Evolutionary conservation across 2,113 vertebrate genomes (phyloP).

Genomic region (Cephalopholis sonnerati): DNA sequence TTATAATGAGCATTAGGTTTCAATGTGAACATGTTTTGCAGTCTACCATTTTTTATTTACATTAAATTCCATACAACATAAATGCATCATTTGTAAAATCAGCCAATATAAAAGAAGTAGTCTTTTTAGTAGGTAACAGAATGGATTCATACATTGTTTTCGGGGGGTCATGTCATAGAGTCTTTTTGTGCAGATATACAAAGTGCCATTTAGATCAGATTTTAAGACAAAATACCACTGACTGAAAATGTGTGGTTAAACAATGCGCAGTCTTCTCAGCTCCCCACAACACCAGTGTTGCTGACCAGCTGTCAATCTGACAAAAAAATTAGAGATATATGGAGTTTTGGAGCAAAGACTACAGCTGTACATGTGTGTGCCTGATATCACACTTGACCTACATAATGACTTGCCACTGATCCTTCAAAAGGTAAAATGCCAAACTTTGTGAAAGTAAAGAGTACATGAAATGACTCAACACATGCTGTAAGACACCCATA

Average conservation of each 20-base stretch:
- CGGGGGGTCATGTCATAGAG: background rate
- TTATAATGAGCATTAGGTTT: background rate
- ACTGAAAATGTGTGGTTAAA: constrained; percentile 7
- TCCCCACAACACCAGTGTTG: background rate
- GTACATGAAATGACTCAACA: background rate
- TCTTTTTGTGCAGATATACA: constrained; percentile 14
- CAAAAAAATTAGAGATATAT: background rate
- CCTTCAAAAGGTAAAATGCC: background rate
- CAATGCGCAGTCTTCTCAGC: background rate
- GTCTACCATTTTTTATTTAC: constrained; percentile 29
- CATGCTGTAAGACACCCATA: background rate
- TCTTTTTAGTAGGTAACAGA: constrained; percentile 8
- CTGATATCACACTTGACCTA: constrained; percentile 3
- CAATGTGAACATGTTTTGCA: background rate
- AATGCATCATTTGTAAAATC: constrained; percentile 24
- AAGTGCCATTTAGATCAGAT: constrained; percentile 5
- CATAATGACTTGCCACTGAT: background rate
- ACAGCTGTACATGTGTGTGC: background rate
- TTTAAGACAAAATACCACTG: background rate
- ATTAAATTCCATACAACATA: constrained; percentile 18
- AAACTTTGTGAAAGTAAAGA: background rate
- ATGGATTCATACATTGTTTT: background rate
- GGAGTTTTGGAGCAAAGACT: background rate
- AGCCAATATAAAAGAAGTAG: constrained; percentile 25
- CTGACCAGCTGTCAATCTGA: background rate